Conservation (phyloP, 2,888 invertebrate species). For the Lomographa bimaculata region DNA sequence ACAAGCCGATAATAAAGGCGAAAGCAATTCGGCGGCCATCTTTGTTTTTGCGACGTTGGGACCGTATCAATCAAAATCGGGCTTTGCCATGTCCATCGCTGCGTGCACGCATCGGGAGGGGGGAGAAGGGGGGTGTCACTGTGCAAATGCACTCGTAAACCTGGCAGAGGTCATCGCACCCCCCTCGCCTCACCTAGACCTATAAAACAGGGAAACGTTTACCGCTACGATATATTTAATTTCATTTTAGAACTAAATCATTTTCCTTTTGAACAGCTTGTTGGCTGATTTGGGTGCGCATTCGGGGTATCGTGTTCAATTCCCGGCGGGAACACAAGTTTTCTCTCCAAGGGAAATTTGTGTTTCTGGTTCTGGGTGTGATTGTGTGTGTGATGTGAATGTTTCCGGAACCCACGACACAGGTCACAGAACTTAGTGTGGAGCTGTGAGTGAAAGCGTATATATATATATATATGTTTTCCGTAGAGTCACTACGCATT, state of each 20-base stretch:
- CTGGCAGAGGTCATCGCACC: constrained; percentile 73
- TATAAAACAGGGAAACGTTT: constrained; percentile 55
- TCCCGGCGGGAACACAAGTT: too few species aligned
- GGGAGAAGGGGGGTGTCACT: constrained; percentile 67
- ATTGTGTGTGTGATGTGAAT: too few species aligned
- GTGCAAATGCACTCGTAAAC: constrained; percentile 81
- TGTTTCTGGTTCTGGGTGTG: too few species aligned
- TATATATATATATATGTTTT: too few species aligned
- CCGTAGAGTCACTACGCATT: too few species aligned
- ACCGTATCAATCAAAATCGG: constrained; percentile 77
- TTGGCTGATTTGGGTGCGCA: too few species aligned
- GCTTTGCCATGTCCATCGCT: constrained; percentile 60
- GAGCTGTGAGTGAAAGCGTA: too few species aligned
- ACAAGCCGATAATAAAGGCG: constrained; percentile 42
- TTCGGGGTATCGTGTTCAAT: too few species aligned
- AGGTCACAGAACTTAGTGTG: too few species aligned
- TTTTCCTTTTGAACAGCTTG: too few species aligned
- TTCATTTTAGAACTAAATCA: constrained; percentile 25
- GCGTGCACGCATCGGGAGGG: constrained; percentile 62
- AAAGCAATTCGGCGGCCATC: constrained; percentile 46
- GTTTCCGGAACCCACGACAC: too few species aligned
- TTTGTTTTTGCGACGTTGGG: constrained; percentile 57
- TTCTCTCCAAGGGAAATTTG: too few species aligned
- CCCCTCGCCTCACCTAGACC: constrained; percentile 44
- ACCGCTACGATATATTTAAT: constrained; percentile 66